A percentile compares a stretch with the other conserved stretches of the same genome.
phyloP scores from a whole-genome alignment of 2,888 invertebrate genomes.

The Notodonta ziczac region DNA sequence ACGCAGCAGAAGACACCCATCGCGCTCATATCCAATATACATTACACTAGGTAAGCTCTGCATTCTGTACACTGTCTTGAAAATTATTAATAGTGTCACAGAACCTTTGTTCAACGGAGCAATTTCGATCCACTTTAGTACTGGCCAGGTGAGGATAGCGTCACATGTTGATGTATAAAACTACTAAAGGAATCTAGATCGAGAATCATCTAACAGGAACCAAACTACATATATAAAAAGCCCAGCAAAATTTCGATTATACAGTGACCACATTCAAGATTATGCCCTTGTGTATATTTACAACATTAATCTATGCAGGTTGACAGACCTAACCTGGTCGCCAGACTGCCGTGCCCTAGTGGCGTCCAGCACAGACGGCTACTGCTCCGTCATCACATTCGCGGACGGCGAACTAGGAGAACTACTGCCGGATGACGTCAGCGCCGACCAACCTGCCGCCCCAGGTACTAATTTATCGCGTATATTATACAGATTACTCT shows the following conservation, averaged over 20 bases:
- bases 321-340: slow-evolving; percentile 76
- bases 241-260: no score
- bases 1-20: slow-evolving; percentile 74
- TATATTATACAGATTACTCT: not conserved
- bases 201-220: no score
- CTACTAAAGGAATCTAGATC: no score
- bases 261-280: no score
- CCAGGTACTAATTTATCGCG: slow-evolving; percentile 19
- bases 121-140: no score
- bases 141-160: no score
- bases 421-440: slow-evolving; percentile 44
- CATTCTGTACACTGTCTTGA: no score
- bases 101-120: no score
- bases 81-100: no score
- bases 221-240: no score
- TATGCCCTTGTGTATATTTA: no score
- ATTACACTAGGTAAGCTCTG: slow-evolving; percentile 66
- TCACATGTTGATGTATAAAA: no score
- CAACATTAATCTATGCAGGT: slow-evolving; percentile 39
- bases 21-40: slow-evolving; percentile 71
- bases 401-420: slow-evolving; percentile 62
- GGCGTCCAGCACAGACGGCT: slow-evolving; percentile 77
- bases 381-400: slow-evolving; percentile 74
- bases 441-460: slow-evolving; percentile 11
- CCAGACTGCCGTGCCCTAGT: slow-evolving; percentile 62